Evolutionary conservation across 2,888 invertebrate species (phyloP).

Genomic region (Melieria crassipennis): DNA sequence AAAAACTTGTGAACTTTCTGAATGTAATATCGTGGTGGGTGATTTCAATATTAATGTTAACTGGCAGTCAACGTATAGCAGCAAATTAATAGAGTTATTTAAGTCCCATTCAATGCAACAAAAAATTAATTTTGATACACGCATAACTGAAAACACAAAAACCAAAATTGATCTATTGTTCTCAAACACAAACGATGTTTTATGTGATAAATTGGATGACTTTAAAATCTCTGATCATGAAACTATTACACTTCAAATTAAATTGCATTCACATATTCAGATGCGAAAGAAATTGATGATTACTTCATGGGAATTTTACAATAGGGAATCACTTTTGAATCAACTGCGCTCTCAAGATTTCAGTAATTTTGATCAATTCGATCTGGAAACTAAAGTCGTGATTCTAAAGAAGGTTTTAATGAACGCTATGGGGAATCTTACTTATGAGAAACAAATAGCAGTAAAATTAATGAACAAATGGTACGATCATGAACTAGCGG

Average conservation of each 20-base stretch:
- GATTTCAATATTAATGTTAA: conserved; percentile 1
- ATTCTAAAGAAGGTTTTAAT: not conserved
- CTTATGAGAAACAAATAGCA: too few species aligned
- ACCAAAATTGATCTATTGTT: not conserved
- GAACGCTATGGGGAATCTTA: too few species aligned
- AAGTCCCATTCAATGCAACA: not conserved
- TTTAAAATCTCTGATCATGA: too few species aligned
- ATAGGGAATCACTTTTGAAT: too few species aligned
- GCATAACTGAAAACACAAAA: too few species aligned
- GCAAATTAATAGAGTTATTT: not conserved
- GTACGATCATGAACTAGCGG: too few species aligned
- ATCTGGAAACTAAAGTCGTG: not conserved
- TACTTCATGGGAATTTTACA: too few species aligned
- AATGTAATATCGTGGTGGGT: not conserved
- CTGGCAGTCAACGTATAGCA: not conserved
- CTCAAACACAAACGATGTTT: not conserved
- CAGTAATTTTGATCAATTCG: not conserved
- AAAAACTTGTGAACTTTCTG: not conserved
- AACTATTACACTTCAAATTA: too few species aligned
- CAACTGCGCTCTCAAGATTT: not conserved
- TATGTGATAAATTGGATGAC: too few species aligned
- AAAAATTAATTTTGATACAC: not conserved
- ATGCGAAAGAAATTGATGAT: too few species aligned
- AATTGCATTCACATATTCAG: too few species aligned
- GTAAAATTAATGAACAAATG: too few species aligned